These are phyloP conservation scores for Gallinago solitaria DNA, from an alignment of 2,797 vertebrate genomes.

Conservation along the genomic window DNA sequence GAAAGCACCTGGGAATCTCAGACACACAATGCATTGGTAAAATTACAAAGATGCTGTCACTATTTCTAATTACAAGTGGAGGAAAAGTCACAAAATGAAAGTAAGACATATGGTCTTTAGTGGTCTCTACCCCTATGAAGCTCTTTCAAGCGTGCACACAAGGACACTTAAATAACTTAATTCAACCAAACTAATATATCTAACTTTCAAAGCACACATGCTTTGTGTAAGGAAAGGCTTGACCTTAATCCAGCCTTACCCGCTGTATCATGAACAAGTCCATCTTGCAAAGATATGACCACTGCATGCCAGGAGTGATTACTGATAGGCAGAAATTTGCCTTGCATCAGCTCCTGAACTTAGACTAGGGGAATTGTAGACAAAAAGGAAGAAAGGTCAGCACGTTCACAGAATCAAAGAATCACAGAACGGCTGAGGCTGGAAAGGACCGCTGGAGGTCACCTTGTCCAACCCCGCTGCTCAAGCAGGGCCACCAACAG, in stretches of 20 bases:
- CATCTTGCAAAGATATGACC: neutral
- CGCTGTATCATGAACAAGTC: neutral
- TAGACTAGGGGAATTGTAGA: neutral
- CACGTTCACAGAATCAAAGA: neutral
- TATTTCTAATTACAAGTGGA: conserved; percentile 2
- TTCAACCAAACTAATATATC: neutral
- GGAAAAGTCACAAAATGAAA: neutral
- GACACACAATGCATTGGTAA: neutral
- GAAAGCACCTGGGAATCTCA: neutral
- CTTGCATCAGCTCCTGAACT: neutral
- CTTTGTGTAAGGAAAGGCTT: neutral
- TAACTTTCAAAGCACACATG: neutral
- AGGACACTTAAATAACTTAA: neutral
- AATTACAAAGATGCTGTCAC: neutral
- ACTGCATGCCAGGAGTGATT: neutral
- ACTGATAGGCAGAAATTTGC: neutral
- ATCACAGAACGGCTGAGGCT: neutral
- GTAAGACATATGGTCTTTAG: neutral
- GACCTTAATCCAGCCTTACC: neutral
- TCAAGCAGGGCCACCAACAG: neutral
- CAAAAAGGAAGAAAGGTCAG: neutral
- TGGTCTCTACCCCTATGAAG: neutral
- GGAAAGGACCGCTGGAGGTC: neutral
- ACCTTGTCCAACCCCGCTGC: neutral
- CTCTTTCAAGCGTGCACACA: neutral